Conservation (phyloP, 2,888 invertebrate species). For the Stegophylla sp. region DNA sequence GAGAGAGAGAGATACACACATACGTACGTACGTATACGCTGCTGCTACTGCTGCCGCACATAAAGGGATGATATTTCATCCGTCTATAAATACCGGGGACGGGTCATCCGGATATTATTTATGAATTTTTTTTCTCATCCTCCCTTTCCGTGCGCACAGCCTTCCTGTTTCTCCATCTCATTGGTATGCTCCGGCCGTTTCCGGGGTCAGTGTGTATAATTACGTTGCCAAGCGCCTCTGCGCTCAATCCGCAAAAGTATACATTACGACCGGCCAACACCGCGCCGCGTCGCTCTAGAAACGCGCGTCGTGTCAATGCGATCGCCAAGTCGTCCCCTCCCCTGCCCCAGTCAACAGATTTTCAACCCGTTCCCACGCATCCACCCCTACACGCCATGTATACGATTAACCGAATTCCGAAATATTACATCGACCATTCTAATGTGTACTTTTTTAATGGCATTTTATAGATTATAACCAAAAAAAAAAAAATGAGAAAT, state of each 20-base stretch:
- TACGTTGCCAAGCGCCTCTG: constrained; percentile 37
- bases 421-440: too few relatives aligned
- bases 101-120: constrained; percentile 59
- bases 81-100: constrained; percentile 59
- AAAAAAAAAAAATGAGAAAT: too few relatives aligned
- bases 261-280: neutral
- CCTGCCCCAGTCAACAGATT: too few relatives aligned
- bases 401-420: too few relatives aligned
- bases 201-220: constrained; percentile 48
- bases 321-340: too few relatives aligned
- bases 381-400: too few relatives aligned
- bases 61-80: constrained; percentile 58
- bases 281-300: neutral
- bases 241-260: constrained; percentile 29
- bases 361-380: too few relatives aligned
- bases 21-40: too few relatives aligned
- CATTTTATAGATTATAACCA: too few relatives aligned
- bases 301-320: neutral
- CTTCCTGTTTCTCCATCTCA: constrained; percentile 55
- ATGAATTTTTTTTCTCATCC: constrained; percentile 52
- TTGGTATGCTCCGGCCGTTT: constrained; percentile 45
- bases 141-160: constrained; percentile 31
- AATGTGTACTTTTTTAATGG: too few relatives aligned
- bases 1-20: constrained; percentile 21
- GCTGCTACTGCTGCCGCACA: too few relatives aligned